Evolutionary conservation across 2,888 invertebrate genomes (phyloP).

Genomic region (Coecobrya sp.): DNA sequence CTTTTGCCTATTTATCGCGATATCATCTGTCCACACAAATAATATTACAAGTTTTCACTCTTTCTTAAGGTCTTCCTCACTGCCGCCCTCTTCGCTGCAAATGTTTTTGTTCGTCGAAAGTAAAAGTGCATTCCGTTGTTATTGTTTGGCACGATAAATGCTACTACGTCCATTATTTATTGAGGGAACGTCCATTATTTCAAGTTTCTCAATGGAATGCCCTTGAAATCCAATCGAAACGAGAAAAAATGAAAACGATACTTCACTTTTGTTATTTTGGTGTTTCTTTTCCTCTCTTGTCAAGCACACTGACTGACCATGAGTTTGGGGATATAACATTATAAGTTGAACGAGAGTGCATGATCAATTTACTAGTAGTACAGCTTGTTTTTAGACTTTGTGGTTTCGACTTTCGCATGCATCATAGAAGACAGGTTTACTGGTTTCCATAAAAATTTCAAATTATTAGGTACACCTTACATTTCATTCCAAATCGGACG

Average conservation of each 20-base stretch:
- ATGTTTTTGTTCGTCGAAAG: background rate
- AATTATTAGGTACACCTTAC: conserved; percentile 59
- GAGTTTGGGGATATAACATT: background rate
- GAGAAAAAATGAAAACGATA: conserved; percentile 23
- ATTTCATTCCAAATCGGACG: conserved; percentile 58
- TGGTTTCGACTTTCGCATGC: background rate
- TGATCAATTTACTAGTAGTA: background rate
- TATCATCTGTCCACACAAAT: background rate
- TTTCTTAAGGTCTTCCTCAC: background rate
- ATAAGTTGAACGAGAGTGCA: background rate
- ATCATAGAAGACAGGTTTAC: conserved; percentile 13
- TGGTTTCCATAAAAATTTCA: conserved; percentile 52
- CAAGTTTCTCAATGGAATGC: background rate
- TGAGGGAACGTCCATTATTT: conserved; percentile 7
- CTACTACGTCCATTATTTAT: background rate
- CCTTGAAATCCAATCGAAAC: conserved; percentile 19
- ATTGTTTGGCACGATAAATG: background rate
- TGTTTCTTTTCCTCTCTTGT: background rate
- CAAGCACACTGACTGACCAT: background rate
- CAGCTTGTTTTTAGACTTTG: background rate
- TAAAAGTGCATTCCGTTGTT: conserved; percentile 12
- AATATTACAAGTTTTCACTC: background rate
- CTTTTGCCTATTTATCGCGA: conserved; percentile 8
- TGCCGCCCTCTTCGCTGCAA: background rate
- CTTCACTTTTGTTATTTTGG: background rate